A percentile compares a stretch with the other conserved stretches of the same genome.
These are phyloP conservation scores for Malacoraja senta DNA, from an alignment of 2,797 vertebrate species.

Conservation along the genomic window DNA sequence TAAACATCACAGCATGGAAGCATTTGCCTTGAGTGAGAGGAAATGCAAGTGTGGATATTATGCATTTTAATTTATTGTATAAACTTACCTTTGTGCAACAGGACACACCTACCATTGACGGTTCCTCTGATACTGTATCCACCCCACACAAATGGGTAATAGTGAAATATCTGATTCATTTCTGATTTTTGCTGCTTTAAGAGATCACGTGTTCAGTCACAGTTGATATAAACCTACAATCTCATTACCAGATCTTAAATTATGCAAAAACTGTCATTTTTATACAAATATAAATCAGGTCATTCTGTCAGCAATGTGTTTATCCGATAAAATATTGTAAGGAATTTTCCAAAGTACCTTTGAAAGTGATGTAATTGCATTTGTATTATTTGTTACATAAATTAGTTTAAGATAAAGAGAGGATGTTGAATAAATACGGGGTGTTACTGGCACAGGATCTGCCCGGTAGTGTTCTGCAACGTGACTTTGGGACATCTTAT, in stretches of 20 bases:
- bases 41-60: slow-evolving; percentile 8
- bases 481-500: background rate
- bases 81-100: background rate
- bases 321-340: background rate
- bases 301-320: background rate
- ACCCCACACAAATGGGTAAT: background rate
- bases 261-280: background rate
- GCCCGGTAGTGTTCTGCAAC: background rate
- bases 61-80: slow-evolving; percentile 29
- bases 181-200: background rate
- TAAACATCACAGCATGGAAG: background rate
- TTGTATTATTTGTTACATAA: background rate
- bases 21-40: background rate
- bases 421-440: background rate
- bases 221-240: background rate
- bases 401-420: background rate
- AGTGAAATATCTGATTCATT: background rate
- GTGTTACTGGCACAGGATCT: background rate
- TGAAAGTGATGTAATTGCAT: background rate
- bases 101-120: background rate
- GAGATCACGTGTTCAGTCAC: background rate
- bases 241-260: background rate
- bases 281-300: background rate
- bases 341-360: background rate
- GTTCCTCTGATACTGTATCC: background rate